phyloP scores from a whole-genome alignment of 1,140 invertebrate species.

The Cyclina sinensis region DNA sequence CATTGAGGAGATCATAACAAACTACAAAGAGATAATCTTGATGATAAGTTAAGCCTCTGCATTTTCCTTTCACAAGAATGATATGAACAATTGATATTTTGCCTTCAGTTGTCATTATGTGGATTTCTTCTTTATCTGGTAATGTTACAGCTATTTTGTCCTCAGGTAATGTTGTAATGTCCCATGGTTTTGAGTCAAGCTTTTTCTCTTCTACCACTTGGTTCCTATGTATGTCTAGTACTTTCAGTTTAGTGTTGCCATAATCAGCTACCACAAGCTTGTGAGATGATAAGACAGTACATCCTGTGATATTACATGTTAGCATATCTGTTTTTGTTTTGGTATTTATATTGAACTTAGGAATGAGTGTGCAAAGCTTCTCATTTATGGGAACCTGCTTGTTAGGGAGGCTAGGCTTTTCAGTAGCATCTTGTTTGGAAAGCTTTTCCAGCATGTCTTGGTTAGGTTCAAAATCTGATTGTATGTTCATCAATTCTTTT shows the following conservation, averaged over 20 bases:
- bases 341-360: background rate
- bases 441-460: background rate
- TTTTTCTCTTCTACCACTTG: background rate
- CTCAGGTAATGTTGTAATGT: background rate
- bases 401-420: background rate
- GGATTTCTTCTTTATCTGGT: background rate
- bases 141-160: background rate
- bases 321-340: background rate
- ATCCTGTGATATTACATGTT: background rate
- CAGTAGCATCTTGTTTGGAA: background rate
- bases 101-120: background rate
- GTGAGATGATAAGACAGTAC: background rate
- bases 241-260: background rate
- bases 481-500: background rate
- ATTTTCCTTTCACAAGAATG: background rate
- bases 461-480: background rate
- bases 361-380: background rate
- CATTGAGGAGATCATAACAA: background rate
- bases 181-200: background rate
- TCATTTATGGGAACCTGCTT: background rate
- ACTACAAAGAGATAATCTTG: background rate
- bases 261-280: background rate
- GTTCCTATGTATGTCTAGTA: background rate
- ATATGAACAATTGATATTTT: background rate
- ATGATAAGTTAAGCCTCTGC: background rate